Evolutionary conservation across 2,113 vertebrate species (phyloP).

Genomic region (Calyptomena viridis): DNA sequence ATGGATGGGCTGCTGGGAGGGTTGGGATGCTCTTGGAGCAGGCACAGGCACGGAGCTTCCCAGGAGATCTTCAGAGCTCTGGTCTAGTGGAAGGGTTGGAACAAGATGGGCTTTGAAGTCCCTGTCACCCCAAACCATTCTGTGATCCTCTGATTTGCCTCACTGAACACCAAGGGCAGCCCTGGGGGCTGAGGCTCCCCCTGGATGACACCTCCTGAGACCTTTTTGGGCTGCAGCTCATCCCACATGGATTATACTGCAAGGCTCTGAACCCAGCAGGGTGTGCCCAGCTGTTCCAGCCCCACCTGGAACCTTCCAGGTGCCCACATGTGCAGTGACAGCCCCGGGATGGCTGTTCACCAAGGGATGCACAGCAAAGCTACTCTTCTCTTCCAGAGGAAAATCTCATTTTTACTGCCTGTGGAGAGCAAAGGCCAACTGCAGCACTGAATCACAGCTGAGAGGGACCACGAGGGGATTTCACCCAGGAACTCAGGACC

Average conservation of each 20-base stretch:
- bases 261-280: rapidly evolving
- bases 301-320: not conserved
- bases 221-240: not conserved
- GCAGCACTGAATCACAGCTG: not conserved
- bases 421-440: rapidly evolving
- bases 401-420: not conserved
- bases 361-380: not conserved
- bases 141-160: not conserved
- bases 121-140: not conserved
- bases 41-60: rapidly evolving
- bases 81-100: not conserved
- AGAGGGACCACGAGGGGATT: not conserved
- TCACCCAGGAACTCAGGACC: not conserved
- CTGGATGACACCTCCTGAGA: not conserved
- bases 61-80: rapidly evolving
- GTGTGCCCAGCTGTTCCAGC: not conserved
- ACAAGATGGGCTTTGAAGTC: not conserved
- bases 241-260: rapidly evolving
- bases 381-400: not conserved
- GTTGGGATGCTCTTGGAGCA: not conserved
- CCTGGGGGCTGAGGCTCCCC: not conserved
- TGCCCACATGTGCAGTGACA: not conserved
- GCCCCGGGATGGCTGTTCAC: rapidly evolving
- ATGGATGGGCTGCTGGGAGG: not conserved
- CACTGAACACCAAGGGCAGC: not conserved